Conservation (phyloP, 1,140 invertebrate genomes). For the Asbolus verrucosus region DNA sequence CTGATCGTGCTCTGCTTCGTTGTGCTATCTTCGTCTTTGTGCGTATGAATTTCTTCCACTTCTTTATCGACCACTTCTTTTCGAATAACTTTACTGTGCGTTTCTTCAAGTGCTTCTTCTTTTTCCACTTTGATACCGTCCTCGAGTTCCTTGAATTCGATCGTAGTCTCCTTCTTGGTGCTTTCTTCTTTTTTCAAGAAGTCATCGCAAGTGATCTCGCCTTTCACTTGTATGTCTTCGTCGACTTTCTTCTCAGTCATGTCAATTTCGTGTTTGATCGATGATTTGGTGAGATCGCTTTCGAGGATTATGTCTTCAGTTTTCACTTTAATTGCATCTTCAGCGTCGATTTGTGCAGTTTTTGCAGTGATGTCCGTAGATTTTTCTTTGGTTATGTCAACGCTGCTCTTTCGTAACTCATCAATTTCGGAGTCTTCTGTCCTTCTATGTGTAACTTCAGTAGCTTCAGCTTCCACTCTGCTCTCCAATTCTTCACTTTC, state of each 20-base stretch:
- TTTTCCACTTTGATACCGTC: conserved; percentile 5
- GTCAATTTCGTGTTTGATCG: conserved; percentile 21
- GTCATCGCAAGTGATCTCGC: conserved; percentile 31
- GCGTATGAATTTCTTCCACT: conserved; percentile 51
- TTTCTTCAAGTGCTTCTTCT: conserved; percentile 57
- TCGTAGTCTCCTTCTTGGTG: conserved; percentile 51
- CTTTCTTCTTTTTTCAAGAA: conserved; percentile 27
- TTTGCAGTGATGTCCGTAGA: conserved; percentile 7
- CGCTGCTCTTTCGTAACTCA: conserved; percentile 22
- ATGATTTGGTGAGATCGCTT: conserved; percentile 22
- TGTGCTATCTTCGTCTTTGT: conserved; percentile 13
- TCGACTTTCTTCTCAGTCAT: not conserved
- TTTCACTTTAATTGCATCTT: not conserved
- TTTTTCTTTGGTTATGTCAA: conserved; percentile 26
- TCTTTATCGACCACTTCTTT: conserved; percentile 65
- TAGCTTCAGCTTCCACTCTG: conserved; percentile 49
- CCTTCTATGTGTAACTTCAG: conserved; percentile 45
- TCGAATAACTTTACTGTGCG: conserved; percentile 63
- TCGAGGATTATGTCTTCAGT: not conserved
- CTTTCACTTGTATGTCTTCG: conserved; percentile 20
- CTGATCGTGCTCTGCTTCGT: conserved; percentile 48
- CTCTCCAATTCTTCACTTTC: conserved; percentile 57
- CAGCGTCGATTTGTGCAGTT: conserved; percentile 6
- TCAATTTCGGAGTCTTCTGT: conserved; percentile 49
- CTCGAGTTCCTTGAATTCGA: conserved; percentile 14